phyloP scores from a whole-genome alignment of 2,888 invertebrate species.

The Myopa testacea region DNA sequence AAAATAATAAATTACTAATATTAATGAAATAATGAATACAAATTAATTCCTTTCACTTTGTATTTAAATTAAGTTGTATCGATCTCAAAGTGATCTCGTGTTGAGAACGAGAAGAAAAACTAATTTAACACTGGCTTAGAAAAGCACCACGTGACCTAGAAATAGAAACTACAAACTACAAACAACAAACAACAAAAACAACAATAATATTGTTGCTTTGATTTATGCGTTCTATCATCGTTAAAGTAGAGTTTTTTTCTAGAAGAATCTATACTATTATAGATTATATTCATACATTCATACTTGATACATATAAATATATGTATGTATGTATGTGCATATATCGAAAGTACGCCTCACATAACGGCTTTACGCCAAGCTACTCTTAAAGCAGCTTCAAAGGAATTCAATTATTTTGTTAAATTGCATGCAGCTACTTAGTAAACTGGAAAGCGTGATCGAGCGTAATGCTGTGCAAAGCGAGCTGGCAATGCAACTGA shows the following conservation, averaged over 20 bases:
- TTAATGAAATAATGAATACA: not conserved
- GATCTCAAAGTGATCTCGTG: not conserved
- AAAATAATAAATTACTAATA: no score
- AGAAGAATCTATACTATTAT: no score
- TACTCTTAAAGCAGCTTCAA: not conserved
- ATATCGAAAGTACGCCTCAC: not conserved
- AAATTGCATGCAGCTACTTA: conserved; percentile 38
- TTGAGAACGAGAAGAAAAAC: conserved; percentile 3
- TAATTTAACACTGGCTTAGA: conserved; percentile 22
- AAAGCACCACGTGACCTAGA: conserved; percentile 32
- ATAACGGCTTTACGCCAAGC: conserved; percentile 15
- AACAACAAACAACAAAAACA: no score
- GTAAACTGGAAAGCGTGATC: conserved; percentile 37
- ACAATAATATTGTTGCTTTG: conserved; percentile 1
- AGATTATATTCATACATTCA: not conserved
- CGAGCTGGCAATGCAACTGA: not conserved
- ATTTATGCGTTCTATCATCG: conserved; percentile 17
- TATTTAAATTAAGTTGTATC: not conserved
- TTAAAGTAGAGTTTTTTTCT: not conserved
- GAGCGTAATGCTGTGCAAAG: not conserved
- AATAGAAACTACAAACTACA: not conserved
- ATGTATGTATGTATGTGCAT: no score
- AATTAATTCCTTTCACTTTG: not conserved
- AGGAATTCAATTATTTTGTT: conserved; percentile 39
- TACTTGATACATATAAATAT: not conserved